A percentile compares a stretch with the other conserved stretches of the same genome.
phyloP scores from a whole-genome alignment of 1,140 invertebrate species.

The Goniozus legneri region DNA sequence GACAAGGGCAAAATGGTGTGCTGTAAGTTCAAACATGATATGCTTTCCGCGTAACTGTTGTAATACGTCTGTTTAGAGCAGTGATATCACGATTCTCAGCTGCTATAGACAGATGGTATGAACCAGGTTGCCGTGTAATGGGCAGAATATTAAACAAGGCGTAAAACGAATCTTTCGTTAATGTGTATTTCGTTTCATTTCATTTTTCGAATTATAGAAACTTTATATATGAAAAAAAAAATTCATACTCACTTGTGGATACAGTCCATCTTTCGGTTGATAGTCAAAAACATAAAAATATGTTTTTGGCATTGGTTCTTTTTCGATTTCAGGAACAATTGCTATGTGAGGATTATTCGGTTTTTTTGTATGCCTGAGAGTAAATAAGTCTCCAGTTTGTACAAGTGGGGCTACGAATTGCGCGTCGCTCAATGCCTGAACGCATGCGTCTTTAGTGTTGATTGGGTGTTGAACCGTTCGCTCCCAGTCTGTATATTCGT shows the following conservation, averaged over 20 bases:
- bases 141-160: no score
- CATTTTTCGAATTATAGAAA: no score
- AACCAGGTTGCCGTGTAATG: no score
- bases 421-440: constrained; percentile 89
- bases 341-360: constrained; percentile 36
- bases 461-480: constrained; percentile 86
- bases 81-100: no score
- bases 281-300: constrained; percentile 94
- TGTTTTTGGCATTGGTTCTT: constrained; percentile 60
- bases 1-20: no score
- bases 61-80: no score
- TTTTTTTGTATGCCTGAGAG: constrained; percentile 52
- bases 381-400: constrained; percentile 75
- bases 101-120: no score
- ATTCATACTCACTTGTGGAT: constrained; percentile 77
- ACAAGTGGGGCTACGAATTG: constrained; percentile 84
- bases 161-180: no score
- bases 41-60: no score
- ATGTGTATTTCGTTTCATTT: no score
- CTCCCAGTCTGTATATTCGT: constrained; percentile 98
- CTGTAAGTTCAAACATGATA: no score
- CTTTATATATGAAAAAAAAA: no score
- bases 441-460: constrained; percentile 86
- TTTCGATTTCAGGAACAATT: constrained; percentile 44
- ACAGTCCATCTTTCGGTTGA: constrained; percentile 87